Base-by-base conservation (phyloP, 2,888 invertebrate genomes). In the Tineola bisselliella region DNA sequence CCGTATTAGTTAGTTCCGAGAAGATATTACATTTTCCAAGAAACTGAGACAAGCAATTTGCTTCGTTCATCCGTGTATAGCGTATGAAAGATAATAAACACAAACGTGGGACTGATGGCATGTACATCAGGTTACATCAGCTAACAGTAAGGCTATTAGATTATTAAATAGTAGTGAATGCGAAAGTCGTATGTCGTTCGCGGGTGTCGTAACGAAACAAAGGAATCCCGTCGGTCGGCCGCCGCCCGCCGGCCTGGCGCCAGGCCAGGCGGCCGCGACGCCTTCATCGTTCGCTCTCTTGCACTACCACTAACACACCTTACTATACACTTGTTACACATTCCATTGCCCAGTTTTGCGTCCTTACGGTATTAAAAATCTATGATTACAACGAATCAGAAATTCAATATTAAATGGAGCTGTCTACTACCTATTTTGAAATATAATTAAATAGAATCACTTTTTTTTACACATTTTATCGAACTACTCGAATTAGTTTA, bases 221-320 rank as follows among this genome's bases (percentile, higher is more conserved):
- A 87, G 87, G 86, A 86, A 87, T 86, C 86, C 87, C 87, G 81
- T 74, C 76, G 77, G 69, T 70, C 73, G 77, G 77, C 80, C 73
- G 84, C 82, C 82, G 81, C 81, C 84, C 86, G 87, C 87, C 86
- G 73, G 84, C 84, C 86, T 86, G 86, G 87, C 86, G 86, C 84
- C 86, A 74, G 71, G 84, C 87, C 86, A 84, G 84, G 76, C 84
- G 84, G 81, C 84, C 83, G 81, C 82, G 82, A 82, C 79, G 83
- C 79, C 84, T 81, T 11, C 59, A 56, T 44, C 60, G 58, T 19
- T n/a, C 38, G 57, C 43, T 57, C 33, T 18, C 54, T n/a, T 18
- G 33, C 54, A 18, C 13, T 18, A 18, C 18, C 19, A 54, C 54
- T 15, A 48, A 17, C 44, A 43, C 48, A 38, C 77, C 79, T 73